Conservation (phyloP, 2,797 vertebrate genomes). For the Gymnoscopelus braueri region DNA sequence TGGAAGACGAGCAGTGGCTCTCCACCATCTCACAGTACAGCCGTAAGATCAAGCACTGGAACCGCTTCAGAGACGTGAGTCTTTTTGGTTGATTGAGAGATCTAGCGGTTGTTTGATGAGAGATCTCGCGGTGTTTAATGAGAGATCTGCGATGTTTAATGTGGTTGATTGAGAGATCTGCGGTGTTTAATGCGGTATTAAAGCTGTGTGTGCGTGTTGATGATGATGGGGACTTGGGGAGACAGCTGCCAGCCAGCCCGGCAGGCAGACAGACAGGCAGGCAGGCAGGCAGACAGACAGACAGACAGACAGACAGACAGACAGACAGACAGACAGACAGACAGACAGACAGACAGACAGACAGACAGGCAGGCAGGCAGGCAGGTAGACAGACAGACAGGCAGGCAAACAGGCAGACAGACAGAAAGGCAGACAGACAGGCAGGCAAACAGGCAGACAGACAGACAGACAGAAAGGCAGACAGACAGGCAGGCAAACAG, state of each 20-base stretch:
- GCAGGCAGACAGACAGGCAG: no score
- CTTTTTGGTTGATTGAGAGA: conserved; percentile 50
- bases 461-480: no score
- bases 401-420: no score
- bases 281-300: no score
- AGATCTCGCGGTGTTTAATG: conserved; percentile 54
- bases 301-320: no score
- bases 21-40: conserved; percentile 98
- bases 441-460: no score
- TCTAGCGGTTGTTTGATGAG: conserved; percentile 23
- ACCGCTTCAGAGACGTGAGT: conserved; percentile 98
- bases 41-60: conserved; percentile 99
- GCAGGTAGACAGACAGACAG: no score
- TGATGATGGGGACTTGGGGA: background rate
- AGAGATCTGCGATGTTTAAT: conserved; percentile 9
- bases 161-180: conserved; percentile 50
- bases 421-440: no score
- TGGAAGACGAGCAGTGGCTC: conserved; percentile 99
- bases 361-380: no score
- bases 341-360: no score
- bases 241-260: background rate
- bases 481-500: no score
- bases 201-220: conserved; percentile 15
- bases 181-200: conserved; percentile 55
- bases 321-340: no score